Evolutionary conservation across 2,888 invertebrate genomes (phyloP).

Genomic region (Eristalis pertinax): DNA sequence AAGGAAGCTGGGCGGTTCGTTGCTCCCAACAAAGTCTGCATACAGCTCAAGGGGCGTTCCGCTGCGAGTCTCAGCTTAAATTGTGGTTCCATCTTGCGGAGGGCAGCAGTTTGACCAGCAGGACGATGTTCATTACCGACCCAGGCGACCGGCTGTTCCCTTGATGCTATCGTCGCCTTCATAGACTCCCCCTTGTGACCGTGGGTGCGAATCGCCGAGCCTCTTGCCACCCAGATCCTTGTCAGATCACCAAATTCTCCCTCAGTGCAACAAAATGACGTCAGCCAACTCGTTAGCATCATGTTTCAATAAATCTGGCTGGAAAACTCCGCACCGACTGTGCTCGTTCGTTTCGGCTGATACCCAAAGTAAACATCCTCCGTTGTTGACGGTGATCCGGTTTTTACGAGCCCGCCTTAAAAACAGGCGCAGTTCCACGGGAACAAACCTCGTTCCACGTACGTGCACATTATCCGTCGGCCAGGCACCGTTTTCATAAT

Average conservation of each 20-base stretch:
- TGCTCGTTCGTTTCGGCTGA: not conserved
- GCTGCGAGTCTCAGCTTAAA: no score
- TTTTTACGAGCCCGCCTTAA: constrained; percentile 39
- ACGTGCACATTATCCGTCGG: constrained; percentile 17
- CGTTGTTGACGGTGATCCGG: constrained; percentile 55
- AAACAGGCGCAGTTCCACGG: constrained; percentile 20
- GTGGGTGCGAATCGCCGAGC: no score
- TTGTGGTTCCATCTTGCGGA: no score
- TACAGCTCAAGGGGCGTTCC: no score
- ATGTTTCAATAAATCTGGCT: not conserved
- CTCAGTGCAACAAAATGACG: not conserved
- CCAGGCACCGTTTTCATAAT: constrained; percentile 45
- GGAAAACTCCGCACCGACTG: constrained; percentile 19
- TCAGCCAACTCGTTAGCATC: not conserved
- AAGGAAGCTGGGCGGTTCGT: no score
- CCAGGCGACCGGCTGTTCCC: no score
- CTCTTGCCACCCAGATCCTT: no score
- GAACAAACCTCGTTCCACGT: not conserved
- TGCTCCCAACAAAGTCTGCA: no score
- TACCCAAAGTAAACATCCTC: constrained; percentile 21
- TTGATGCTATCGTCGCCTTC: no score
- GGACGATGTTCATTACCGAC: no score
- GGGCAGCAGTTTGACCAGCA: no score
- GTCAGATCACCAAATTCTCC: not conserved
- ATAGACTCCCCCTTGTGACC: no score